A percentile compares a stretch with the other conserved stretches of the same genome.
Evolutionary conservation across 2,888 invertebrate species (phyloP).

Genomic region (Junonia oenone): DNA sequence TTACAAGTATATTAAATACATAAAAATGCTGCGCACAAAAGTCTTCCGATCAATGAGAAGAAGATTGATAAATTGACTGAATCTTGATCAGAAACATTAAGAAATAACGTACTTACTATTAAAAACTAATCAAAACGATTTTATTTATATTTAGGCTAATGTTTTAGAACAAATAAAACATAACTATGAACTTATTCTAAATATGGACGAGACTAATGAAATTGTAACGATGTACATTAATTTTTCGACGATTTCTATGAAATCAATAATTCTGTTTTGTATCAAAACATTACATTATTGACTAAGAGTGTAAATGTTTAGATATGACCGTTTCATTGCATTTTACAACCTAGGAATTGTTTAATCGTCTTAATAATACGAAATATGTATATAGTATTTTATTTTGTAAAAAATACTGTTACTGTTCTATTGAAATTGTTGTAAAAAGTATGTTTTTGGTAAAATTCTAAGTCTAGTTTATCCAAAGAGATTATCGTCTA

Average conservation of each 20-base stretch:
- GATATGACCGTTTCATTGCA: background rate
- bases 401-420: background rate
- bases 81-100: background rate
- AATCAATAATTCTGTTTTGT: slow-evolving; percentile 61
- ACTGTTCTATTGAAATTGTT: background rate
- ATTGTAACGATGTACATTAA: background rate
- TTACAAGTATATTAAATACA: background rate
- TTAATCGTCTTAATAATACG: background rate
- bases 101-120: background rate
- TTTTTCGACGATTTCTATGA: slow-evolving; percentile 53
- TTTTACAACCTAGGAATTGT: slow-evolving; percentile 5
- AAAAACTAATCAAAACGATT: slow-evolving; percentile 8
- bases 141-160: background rate
- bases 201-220: background rate
- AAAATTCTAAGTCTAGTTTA: background rate
- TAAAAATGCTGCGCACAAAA: background rate
- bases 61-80: background rate
- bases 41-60: slow-evolving; percentile 1
- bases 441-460: background rate
- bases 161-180: background rate
- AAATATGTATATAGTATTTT: background rate
- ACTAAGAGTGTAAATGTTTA: background rate
- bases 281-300: slow-evolving; percentile 52
- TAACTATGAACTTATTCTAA: background rate
- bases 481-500: slow-evolving; percentile 2